phyloP scores from a whole-genome alignment of 2,113 vertebrate genomes.

The Nansenia antarctica region DNA sequence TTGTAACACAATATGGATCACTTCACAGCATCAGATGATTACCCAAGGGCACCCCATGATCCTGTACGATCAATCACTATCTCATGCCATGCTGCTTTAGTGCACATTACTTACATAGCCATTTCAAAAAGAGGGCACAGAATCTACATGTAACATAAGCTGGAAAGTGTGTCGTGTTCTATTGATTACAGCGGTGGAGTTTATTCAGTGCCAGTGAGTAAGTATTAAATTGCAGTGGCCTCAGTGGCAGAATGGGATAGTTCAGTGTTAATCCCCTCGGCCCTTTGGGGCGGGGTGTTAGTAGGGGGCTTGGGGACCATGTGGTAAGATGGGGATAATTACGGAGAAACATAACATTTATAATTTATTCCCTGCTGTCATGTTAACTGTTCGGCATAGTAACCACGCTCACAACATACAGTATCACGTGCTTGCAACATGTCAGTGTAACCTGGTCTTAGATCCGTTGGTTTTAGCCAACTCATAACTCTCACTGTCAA shows the following conservation, averaged over 20 bases:
- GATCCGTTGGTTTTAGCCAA: too few relatives aligned
- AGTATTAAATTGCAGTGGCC: slow-evolving; percentile 30
- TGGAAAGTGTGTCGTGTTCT: slow-evolving; percentile 46
- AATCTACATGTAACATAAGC: slow-evolving; percentile 35
- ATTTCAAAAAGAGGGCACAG: slow-evolving; percentile 30
- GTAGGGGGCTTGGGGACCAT: slow-evolving; percentile 34
- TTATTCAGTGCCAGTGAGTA: slow-evolving; percentile 33
- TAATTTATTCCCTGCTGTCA: slow-evolving; percentile 64
- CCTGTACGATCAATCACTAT: neutral
- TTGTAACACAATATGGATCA: neutral
- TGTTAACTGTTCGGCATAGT: slow-evolving; percentile 47
- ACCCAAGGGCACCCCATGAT: neutral
- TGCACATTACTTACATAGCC: neutral
- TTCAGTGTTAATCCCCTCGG: slow-evolving; percentile 37
- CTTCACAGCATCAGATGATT: neutral
- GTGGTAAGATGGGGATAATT: slow-evolving; percentile 58
- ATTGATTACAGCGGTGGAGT: slow-evolving; percentile 42
- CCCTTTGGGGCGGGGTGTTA: slow-evolving; percentile 29
- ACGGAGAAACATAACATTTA: slow-evolving; percentile 55
- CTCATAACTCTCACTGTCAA: too few relatives aligned
- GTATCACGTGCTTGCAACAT: slow-evolving; percentile 33
- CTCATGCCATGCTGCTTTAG: neutral
- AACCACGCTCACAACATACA: slow-evolving; percentile 26
- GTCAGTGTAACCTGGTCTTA: slow-evolving; percentile 28
- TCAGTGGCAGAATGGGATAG: slow-evolving; percentile 38